Evolutionary conservation across 1,140 invertebrate species (phyloP).

Genomic region (Pseudomyrmex sp.): DNA sequence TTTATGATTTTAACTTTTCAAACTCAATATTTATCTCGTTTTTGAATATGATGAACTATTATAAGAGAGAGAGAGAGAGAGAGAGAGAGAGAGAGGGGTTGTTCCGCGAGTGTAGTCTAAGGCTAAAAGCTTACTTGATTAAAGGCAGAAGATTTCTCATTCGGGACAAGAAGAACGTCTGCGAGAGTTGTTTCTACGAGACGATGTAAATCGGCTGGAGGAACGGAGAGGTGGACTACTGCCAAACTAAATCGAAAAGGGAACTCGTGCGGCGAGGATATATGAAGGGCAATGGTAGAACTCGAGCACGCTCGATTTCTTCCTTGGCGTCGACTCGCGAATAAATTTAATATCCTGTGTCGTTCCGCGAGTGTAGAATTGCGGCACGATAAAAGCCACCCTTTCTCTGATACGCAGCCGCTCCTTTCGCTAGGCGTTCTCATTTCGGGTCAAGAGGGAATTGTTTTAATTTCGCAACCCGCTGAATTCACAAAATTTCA

Average conservation of each 20-base stretch:
- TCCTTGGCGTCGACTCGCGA: constrained; percentile 40
- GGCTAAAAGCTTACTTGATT: constrained; percentile 32
- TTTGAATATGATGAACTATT: not conserved
- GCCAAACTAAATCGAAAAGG: constrained; percentile 69
- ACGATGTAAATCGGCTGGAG: constrained; percentile 67
- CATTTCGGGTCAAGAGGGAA: not conserved
- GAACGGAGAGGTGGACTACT: constrained; percentile 46
- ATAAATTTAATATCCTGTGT: constrained; percentile 50
- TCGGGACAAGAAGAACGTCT: constrained; percentile 55
- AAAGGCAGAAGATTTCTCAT: constrained; percentile 52
- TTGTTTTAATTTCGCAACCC: not conserved
- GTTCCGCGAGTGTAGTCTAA: constrained; percentile 34
- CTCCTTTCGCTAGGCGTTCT: constrained; percentile 13
- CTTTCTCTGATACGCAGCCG: constrained; percentile 1
- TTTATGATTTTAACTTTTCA: constrained; percentile 1
- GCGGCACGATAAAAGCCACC: constrained; percentile 45
- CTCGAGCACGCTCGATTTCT: constrained; percentile 49
- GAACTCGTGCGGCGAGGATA: constrained; percentile 57
- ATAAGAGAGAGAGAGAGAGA: not conserved
- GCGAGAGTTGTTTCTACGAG: constrained; percentile 63
- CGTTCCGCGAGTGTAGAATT: constrained; percentile 38
- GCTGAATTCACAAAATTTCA: too few species aligned
- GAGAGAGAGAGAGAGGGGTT: not conserved
- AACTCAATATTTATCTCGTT: not conserved
- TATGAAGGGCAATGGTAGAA: constrained; percentile 1